A percentile compares a stretch with the other conserved stretches of the same genome.
Evolutionary conservation across 2,888 invertebrate species (phyloP).

Genomic region (Papilio demoleus): DNA sequence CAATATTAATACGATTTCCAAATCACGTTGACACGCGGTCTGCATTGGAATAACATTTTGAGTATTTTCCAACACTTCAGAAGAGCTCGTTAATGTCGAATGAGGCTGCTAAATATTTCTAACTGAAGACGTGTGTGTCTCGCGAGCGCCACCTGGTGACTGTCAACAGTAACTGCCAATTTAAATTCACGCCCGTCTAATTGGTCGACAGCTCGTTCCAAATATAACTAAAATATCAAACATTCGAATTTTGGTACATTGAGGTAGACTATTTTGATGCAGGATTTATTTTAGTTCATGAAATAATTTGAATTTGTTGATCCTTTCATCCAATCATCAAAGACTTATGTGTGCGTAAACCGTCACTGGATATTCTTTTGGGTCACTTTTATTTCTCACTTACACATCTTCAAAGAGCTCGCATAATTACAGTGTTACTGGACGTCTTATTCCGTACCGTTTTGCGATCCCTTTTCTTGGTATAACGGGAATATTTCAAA

Average conservation of each 20-base stretch:
- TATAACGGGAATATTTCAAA: constrained; percentile 60
- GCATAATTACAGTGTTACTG: neutral
- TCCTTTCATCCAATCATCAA: neutral
- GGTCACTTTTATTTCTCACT: constrained; percentile 5
- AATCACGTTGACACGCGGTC: constrained; percentile 54
- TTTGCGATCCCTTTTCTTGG: constrained; percentile 43
- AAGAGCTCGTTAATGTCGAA: constrained; percentile 72
- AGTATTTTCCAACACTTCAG: constrained; percentile 77
- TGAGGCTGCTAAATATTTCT: constrained; percentile 63
- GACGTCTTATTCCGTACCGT: constrained; percentile 12
- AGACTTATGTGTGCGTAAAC: too few species aligned
- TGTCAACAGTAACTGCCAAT: constrained; percentile 76
- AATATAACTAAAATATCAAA: constrained; percentile 72
- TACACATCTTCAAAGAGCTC: neutral
- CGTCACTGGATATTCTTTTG: too few species aligned
- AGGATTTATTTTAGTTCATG: too few species aligned
- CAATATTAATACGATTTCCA: constrained; percentile 59
- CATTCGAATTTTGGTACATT: constrained; percentile 53
- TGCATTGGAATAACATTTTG: constrained; percentile 68
- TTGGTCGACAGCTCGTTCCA: constrained; percentile 70
- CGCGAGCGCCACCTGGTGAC: constrained; percentile 69
- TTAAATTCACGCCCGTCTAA: constrained; percentile 66
- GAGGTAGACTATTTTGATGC: constrained; percentile 18
- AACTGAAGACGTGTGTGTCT: constrained; percentile 59
- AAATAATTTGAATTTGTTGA: too few species aligned